Percentiles rank a stretch among this genome's conserved stretches.
phyloP scores from a whole-genome alignment of 2,797 vertebrate genomes.

The Acrocephalus scirpaceus region DNA sequence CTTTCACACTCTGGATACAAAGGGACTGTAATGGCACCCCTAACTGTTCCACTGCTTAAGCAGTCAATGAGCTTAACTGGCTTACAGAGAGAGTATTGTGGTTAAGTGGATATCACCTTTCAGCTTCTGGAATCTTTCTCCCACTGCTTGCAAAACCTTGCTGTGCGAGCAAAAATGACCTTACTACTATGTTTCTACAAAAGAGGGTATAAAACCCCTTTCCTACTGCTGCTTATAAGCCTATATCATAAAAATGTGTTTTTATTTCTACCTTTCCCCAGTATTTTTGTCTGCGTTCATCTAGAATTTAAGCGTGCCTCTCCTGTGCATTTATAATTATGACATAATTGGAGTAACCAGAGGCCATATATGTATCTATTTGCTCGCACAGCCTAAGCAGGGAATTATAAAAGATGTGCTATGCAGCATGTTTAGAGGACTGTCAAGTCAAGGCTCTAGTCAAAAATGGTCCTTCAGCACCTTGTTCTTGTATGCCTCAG shows the following conservation, averaged over 20 bases:
- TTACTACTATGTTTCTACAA: not conserved
- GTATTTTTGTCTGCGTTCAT: not conserved
- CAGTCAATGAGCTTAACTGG: not conserved
- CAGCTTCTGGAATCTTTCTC: not conserved
- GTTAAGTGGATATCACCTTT: not conserved
- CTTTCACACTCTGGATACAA: not conserved
- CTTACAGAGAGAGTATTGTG: not conserved
- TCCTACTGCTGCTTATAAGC: not conserved
- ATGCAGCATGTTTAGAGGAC: not conserved
- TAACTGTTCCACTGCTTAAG: not conserved
- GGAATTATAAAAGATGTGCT: not conserved
- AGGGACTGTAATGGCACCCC: not conserved
- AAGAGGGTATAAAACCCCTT: not conserved
- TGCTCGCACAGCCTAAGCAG: not conserved
- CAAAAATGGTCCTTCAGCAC: not conserved
- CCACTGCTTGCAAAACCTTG: not conserved
- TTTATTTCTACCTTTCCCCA: not conserved
- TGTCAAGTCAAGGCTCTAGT: not conserved
- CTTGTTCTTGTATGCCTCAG: not conserved
- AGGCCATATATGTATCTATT: not conserved
- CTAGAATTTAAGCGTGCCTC: not conserved
- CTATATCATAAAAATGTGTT: not conserved
- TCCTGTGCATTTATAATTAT: not conserved
- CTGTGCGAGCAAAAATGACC: not conserved
- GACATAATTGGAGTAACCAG: not conserved